Conservation (phyloP, 1,140 invertebrate species). For the Zaprionus inermis region DNA sequence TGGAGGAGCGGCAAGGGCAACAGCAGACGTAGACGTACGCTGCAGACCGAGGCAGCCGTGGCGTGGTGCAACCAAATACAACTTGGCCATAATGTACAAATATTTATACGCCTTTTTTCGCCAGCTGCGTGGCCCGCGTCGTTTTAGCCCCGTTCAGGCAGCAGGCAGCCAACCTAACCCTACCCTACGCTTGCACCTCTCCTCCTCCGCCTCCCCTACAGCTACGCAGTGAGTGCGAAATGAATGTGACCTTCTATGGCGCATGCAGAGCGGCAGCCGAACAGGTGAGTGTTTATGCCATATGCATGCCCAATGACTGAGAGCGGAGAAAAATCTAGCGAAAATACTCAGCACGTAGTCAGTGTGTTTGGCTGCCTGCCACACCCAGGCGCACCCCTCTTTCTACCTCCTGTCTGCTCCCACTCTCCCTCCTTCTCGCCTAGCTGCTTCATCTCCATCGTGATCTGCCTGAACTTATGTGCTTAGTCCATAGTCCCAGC, state of each 20-base stretch:
- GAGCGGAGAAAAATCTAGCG: slow-evolving; percentile 40
- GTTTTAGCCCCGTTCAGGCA: slow-evolving; percentile 14
- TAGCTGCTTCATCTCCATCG: not conserved
- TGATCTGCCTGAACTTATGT: not conserved
- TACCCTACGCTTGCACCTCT: too few relatives aligned
- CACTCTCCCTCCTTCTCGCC: not conserved
- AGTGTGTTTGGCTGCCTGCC: not conserved
- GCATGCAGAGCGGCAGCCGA: slow-evolving; percentile 40
- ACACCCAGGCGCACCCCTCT: too few relatives aligned
- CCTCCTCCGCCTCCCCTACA: not conserved
- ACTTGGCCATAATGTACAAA: slow-evolving; percentile 76
- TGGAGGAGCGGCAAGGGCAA: not conserved
- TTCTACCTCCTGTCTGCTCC: too few relatives aligned
- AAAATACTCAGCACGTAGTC: slow-evolving; percentile 19
- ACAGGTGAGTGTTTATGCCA: slow-evolving; percentile 81
- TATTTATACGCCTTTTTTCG: slow-evolving; percentile 69
- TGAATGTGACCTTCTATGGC: slow-evolving; percentile 44
- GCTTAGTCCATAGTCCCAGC: slow-evolving; percentile 20
- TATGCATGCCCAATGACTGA: slow-evolving; percentile 61
- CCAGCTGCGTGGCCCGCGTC: not conserved
- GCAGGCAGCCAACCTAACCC: too few relatives aligned
- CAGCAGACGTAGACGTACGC: not conserved
- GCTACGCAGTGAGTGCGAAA: slow-evolving; percentile 21
- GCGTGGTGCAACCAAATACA: slow-evolving; percentile 28
- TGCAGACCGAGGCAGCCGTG: not conserved